Base-by-base conservation (phyloP, 2,888 invertebrate species). In the Eupeodes latifasciatus region DNA sequence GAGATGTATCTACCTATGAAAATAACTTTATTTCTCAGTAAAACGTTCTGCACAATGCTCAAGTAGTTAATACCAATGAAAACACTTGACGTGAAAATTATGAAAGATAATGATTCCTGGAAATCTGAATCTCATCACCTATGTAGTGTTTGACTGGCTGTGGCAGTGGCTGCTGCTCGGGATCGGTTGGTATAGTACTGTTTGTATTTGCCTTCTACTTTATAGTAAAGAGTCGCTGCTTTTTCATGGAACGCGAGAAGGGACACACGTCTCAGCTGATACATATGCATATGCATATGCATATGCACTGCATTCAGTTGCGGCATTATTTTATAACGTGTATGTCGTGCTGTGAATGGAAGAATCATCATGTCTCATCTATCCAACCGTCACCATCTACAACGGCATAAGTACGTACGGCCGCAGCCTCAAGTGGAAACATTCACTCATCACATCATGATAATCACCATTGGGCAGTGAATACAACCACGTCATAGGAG, bases 41-140 rank as follows among this genome's bases (percentile, higher is more conserved):
- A 84, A 64, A 75, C 84, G 36, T 44, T 66, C 64, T 72, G 49
- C 71, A 19, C 44, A 36, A 53, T 36, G 57, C 57, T 75, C 47
- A 86, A 86, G 79, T 79, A 81, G 72, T 62, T 85, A 86, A 86
- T 82, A 82, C 79, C 75, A 86, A 83, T 76, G 83, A 86, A 86
- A 83, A 83, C 83, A 83, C 86, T 86, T 76, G 74, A 82, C 66
- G 67, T 69, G 67, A 75, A 86, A 78, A 78, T 82, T 72, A 82
- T 78, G 69, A 55, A 76, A 83, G 67, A 66, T 83, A 83, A 79
- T 79, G 82, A 86, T 86, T 86, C 86, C 79, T 83, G 83, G 86
- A 86, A 86, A 74, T 79, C 83, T 57, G 82, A 82, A 71, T 64
- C 64, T 51, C 71, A 78, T 86, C 82, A 66, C 78, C 78, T 83